These are phyloP conservation scores for Papilio gigon DNA, from an alignment of 2,888 invertebrate species.

Conservation along the genomic window DNA sequence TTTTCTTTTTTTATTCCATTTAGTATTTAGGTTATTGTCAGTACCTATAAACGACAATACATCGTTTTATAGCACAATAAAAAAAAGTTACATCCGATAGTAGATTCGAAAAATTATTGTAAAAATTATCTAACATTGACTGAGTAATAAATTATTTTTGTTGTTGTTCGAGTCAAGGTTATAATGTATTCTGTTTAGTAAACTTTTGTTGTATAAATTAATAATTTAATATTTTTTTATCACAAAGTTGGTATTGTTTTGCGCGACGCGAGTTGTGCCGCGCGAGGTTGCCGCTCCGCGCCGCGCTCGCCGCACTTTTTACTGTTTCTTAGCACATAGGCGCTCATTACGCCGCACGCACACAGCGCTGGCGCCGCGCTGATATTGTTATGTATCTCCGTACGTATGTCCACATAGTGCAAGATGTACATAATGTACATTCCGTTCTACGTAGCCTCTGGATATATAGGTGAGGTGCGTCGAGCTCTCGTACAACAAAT, in stretches of 20 bases:
- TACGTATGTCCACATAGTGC: slow-evolving; percentile 70
- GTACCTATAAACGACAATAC: slow-evolving; percentile 63
- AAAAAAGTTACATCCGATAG: not conserved
- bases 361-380: slow-evolving; percentile 49
- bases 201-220: slow-evolving; percentile 4
- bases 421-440: slow-evolving; percentile 78
- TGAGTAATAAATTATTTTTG: not conserved
- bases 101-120: not conserved
- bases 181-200: not conserved
- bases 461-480: slow-evolving; percentile 78
- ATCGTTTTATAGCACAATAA: not conserved
- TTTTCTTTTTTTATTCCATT: slow-evolving; percentile 72
- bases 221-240: slow-evolving; percentile 21
- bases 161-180: slow-evolving; percentile 16
- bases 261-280: slow-evolving; percentile 65
- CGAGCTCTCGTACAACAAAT: slow-evolving; percentile 68
- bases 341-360: slow-evolving; percentile 75
- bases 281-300: slow-evolving; percentile 76
- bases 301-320: slow-evolving; percentile 83
- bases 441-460: slow-evolving; percentile 70
- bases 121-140: slow-evolving; percentile 1
- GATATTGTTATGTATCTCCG: slow-evolving; percentile 69
- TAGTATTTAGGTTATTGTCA: slow-evolving; percentile 55
- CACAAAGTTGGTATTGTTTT: slow-evolving; percentile 66
- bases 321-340: slow-evolving; percentile 83